These are phyloP conservation scores for Sterrhoptilus dennistouni DNA, from an alignment of 2,113 vertebrate species.

Conservation along the genomic window DNA sequence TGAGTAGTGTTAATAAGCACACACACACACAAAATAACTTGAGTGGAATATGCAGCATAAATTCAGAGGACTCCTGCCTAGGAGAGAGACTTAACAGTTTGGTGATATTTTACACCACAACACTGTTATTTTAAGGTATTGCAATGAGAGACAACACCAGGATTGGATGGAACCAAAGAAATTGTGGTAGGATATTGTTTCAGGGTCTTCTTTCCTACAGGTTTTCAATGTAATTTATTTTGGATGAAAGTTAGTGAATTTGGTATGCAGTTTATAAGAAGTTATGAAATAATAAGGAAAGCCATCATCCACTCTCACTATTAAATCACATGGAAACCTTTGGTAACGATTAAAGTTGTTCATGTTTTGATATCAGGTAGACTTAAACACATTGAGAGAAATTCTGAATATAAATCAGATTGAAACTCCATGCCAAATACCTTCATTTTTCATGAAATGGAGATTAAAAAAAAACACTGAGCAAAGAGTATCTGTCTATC, in stretches of 20 bases:
- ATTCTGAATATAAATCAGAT: constrained; percentile 58
- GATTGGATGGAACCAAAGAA: background rate
- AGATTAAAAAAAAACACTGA: constrained; percentile 65
- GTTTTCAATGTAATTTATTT: constrained; percentile 16
- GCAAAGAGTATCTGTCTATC: constrained; percentile 37
- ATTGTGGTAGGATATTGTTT: background rate
- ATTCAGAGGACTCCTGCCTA: background rate
- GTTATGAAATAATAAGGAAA: constrained; percentile 46
- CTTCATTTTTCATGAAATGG: constrained; percentile 57
- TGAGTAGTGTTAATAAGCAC: constrained; percentile 1
- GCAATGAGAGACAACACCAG: background rate
- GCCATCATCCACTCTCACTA: background rate
- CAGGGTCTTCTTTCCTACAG: constrained; percentile 4
- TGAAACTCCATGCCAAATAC: constrained; percentile 39
- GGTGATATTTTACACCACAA: background rate
- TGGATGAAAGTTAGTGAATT: constrained; percentile 14
- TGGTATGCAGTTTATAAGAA: constrained; percentile 16
- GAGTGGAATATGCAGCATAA: background rate
- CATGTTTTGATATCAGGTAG: background rate
- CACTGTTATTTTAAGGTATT: background rate
- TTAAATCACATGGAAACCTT: constrained; percentile 34
- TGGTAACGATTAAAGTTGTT: constrained; percentile 26
- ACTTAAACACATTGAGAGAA: constrained; percentile 1
- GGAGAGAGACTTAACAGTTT: background rate
- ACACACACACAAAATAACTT: background rate